Evolutionary conservation across 2,113 vertebrate genomes (phyloP).

Genomic region (Upupa epops): DNA sequence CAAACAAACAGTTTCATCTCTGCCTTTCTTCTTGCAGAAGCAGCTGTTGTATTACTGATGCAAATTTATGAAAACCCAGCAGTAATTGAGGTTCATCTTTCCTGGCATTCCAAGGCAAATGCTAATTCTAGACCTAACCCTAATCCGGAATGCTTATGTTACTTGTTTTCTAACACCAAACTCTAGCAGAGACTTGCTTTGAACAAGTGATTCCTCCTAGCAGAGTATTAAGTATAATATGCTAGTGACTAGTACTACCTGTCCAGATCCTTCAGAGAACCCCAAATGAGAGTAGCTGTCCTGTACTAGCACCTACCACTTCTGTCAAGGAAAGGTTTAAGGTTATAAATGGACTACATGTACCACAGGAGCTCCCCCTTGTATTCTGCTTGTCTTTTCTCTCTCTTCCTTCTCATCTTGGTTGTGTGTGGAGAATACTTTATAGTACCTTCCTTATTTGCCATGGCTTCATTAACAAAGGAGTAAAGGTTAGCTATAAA

Average conservation of each 20-base stretch:
- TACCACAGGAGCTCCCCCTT: neutral
- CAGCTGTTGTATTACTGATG: neutral
- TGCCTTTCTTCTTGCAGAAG: neutral
- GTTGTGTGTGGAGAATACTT: neutral
- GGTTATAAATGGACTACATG: neutral
- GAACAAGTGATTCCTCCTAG: neutral
- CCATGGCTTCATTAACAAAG: neutral
- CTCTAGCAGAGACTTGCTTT: neutral
- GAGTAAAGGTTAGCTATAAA: neutral
- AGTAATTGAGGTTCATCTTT: neutral
- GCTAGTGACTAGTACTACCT: neutral
- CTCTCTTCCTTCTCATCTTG: neutral
- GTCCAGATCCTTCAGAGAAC: neutral
- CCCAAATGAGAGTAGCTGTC: neutral
- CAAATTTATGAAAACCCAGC: neutral
- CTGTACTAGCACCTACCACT: neutral
- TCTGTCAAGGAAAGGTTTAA: neutral
- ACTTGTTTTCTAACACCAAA: neutral
- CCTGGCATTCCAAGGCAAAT: neutral
- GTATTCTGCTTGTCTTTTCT: neutral
- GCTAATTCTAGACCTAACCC: neutral
- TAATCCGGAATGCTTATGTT: neutral
- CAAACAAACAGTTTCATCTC: neutral
- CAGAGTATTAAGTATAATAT: neutral
- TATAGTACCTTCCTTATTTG: neutral